Evolutionary conservation across 2,888 invertebrate species (phyloP), one percentile per base, ranked within the genome.

Genomic region (Stenodema calcarata): DNA sequence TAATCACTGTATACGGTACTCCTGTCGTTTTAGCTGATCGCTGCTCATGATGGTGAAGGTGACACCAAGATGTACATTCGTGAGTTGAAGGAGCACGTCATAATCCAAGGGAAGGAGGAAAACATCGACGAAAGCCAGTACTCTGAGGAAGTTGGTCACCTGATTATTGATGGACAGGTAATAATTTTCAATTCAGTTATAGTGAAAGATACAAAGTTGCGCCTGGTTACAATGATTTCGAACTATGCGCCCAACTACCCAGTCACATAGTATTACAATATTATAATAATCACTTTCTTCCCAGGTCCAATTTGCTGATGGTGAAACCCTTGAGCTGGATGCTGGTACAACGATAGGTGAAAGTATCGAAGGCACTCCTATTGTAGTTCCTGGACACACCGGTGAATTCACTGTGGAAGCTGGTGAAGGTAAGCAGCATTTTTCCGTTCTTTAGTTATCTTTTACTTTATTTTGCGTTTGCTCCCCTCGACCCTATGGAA

Each of bases 11-110:
- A n/a, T n/a, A n/a, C n/a, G n/a, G n/a, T n/a, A n/a, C n/a, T n/a
- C n/a, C 14, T 73, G 27, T 28, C 2, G 35, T 73, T 80, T 50
- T 50, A 82, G 82, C 69, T 82, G 23, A 82, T 82, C 2, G 35
- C 62, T 12, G 42, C 82, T 18, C 82, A 82, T 9, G 87, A 87
- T 18, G 80, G 87, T 16, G 91, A 91, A 87, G 88, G 87, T 23
- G 89, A 89, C 62, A 88, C 89, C 18, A 92, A 92, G 88, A 89
- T 93, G 84, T 93, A 92, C 89, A 92, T 93, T 23, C 91, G 93
- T 0, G 93, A 93, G 88, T 89, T 92, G 6, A 92, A 92, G 88
- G 91, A 92, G 82, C 92, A 92, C 87, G 92, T 93, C 62, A 91
- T 93, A 50, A 92, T 93, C 80, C 88, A 88, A 27, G 87, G 86